Conservation (phyloP, 2,797 vertebrate species). For the Rhinatrema bivittatum region DNA sequence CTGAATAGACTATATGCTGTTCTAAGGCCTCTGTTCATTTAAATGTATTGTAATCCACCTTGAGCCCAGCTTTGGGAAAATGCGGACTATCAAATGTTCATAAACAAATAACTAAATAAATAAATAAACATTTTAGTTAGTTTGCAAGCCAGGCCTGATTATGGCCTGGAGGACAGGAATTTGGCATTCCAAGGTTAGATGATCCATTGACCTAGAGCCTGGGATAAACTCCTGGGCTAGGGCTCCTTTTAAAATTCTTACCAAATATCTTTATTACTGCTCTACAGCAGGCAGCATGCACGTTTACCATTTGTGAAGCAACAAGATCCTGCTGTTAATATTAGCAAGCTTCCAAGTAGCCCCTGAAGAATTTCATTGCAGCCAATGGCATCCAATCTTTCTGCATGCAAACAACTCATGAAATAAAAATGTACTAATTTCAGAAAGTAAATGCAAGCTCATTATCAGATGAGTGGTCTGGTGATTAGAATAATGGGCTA, state of each 20-base stretch:
- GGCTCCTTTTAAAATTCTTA: slow-evolving; percentile 24
- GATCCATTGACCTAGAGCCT: slow-evolving; percentile 9
- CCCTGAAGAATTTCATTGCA: neutral
- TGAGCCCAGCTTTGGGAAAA: too few species aligned
- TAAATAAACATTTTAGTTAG: too few species aligned
- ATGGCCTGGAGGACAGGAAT: too few species aligned
- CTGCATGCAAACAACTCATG: slow-evolving; percentile 6
- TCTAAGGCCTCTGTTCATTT: too few species aligned
- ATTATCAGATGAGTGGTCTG: slow-evolving; percentile 9
- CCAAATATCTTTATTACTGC: slow-evolving; percentile 23
- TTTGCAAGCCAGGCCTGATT: too few species aligned
- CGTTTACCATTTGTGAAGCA: slow-evolving; percentile 21
- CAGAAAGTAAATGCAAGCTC: neutral
- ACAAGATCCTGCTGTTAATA: too few species aligned
- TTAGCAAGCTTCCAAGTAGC: slow-evolving; percentile 3
- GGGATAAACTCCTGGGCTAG: slow-evolving; percentile 35
- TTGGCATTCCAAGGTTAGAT: too few species aligned
- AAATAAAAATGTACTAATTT: slow-evolving; percentile 14
- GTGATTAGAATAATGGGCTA: too few species aligned
- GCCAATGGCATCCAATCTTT: slow-evolving; percentile 4
- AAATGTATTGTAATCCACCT: too few species aligned
- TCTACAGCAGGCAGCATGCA: slow-evolving; percentile 30
- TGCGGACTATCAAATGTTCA: too few species aligned
- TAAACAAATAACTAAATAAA: too few species aligned
- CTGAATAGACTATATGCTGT: too few species aligned